Evolutionary conservation across 37 sponge, comb jelly and placozoan species (phyloP).

Genomic region (Amphimedon queenslandica): DNA sequence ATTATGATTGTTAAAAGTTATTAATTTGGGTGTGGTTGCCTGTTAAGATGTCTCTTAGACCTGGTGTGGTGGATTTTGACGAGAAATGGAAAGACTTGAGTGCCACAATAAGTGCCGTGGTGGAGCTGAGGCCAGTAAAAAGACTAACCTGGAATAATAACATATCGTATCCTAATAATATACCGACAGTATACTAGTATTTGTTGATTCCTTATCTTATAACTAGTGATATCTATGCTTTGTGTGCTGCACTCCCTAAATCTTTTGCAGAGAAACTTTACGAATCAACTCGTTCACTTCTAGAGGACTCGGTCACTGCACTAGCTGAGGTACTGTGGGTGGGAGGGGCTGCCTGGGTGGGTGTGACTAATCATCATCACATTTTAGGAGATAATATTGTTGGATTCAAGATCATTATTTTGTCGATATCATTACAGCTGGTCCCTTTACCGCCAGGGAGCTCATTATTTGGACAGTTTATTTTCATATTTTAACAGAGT

Average conservation of each 20-base stretch:
- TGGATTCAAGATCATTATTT: conserved; percentile 13
- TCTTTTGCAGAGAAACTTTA: conserved; percentile 64
- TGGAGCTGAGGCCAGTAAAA: conserved; percentile 34
- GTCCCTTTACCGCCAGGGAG: conserved; percentile 61
- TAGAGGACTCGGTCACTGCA: conserved; percentile 17
- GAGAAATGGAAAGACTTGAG: conserved; percentile 49
- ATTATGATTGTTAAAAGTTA: not conserved
- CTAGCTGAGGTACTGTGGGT: conserved; percentile 12
- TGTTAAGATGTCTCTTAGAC: conserved; percentile 28
- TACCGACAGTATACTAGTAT: not conserved
- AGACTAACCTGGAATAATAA: conserved; percentile 63
- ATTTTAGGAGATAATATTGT: not conserved
- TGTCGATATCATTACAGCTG: conserved; percentile 33
- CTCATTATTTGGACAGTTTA: conserved; percentile 47
- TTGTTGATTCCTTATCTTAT: not conserved
- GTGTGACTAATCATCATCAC: no score
- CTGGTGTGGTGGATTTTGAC: conserved; percentile 49
- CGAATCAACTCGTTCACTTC: conserved; percentile 18
- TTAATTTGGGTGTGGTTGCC: no score
- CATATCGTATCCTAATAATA: conserved; percentile 54
- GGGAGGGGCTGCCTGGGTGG: no score
- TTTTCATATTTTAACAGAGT: conserved; percentile 60
- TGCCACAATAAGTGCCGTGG: conserved; percentile 45
- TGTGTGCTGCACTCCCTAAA: conserved; percentile 73
- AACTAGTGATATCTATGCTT: conserved; percentile 72